Percentiles rank a stretch among this genome's conserved stretches.
Conservation (phyloP, 2,888 invertebrate genomes). For the Metacarcinus magister region DNA sequence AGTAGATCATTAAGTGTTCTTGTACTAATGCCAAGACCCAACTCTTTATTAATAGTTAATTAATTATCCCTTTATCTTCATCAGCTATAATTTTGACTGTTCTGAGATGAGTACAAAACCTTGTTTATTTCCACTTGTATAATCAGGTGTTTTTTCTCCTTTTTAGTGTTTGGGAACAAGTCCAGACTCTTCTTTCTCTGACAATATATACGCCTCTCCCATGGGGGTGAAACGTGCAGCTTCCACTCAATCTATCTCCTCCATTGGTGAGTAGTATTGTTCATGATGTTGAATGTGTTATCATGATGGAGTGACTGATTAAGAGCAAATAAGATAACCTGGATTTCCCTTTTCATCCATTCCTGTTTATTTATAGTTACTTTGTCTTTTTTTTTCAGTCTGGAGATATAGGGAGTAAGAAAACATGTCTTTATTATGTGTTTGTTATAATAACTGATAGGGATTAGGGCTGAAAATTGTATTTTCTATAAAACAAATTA, state of each 20-base stretch:
- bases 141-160: not conserved
- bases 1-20: no score
- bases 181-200: conserved; percentile 71
- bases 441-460: no score
- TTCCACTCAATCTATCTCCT: conserved; percentile 76
- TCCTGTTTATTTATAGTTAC: no score
- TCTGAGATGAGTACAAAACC: not conserved
- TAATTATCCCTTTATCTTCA: not conserved
- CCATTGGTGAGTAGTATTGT: conserved; percentile 63
- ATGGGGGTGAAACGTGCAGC: conserved; percentile 71
- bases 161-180: conserved; percentile 71
- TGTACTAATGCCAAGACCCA: no score
- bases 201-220: conserved; percentile 68
- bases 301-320: no score
- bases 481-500: no score
- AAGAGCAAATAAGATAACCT: no score
- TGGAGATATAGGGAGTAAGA: no score
- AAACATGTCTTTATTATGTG: no score
- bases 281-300: not conserved
- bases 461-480: no score
- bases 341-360: no score
- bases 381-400: no score
- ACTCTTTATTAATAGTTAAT: not conserved
- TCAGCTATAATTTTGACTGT: not conserved
- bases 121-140: not conserved